Evolutionary conservation across 2,113 vertebrate species (phyloP).

Genomic region (Tachycineta bicolor): DNA sequence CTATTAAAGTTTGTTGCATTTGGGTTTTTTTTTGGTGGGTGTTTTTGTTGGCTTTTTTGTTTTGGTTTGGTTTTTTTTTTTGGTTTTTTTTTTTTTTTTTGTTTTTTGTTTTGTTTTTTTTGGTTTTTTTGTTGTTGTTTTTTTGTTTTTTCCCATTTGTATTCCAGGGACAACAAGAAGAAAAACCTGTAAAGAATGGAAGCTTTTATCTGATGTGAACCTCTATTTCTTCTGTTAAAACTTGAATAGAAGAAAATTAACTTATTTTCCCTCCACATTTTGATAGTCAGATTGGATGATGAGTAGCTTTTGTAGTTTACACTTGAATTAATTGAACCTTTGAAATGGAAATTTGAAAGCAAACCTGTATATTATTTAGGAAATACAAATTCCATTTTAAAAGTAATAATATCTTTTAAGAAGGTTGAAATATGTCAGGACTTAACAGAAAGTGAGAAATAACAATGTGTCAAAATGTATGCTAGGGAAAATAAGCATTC

Average conservation of each 20-base stretch:
- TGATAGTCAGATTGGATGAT: not conserved
- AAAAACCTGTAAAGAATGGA: not conserved
- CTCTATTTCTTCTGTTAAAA: not conserved
- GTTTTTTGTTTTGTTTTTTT: not conserved
- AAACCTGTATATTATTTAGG: conserved; percentile 10
- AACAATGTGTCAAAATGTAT: not conserved
- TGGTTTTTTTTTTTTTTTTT: no score
- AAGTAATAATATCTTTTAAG: not conserved
- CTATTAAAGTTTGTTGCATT: not conserved
- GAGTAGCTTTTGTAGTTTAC: conserved; percentile 3
- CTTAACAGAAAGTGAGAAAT: not conserved
- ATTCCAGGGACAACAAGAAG: not conserved
- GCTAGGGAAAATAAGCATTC: not conserved
- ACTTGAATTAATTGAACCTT: conserved; percentile 26
- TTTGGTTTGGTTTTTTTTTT: not conserved
- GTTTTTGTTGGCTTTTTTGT: not conserved
- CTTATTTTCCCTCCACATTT: not conserved
- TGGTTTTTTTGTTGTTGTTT: no score
- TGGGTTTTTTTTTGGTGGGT: no score
- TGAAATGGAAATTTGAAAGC: conserved; percentile 48
- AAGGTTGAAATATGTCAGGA: not conserved
- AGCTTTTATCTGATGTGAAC: conserved; percentile 3
- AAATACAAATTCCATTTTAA: not conserved
- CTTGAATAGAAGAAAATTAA: conserved; percentile 15
- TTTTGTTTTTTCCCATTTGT: not conserved